A percentile compares a stretch with the other conserved stretches of the same genome.
These are phyloP conservation scores for Erebia aethiops DNA, from an alignment of 2,888 invertebrate species.

Conservation along the genomic window DNA sequence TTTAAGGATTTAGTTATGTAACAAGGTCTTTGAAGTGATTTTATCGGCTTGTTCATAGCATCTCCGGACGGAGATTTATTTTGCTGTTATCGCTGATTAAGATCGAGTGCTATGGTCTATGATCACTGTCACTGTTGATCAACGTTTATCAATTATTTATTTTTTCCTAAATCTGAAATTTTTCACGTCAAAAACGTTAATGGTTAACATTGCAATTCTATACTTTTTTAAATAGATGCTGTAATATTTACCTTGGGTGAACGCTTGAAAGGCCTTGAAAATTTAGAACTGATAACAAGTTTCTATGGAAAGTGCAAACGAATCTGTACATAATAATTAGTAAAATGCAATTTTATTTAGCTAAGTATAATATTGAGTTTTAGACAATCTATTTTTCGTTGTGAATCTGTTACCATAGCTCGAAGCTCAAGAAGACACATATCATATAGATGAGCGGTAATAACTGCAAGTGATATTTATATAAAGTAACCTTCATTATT, in stretches of 20 bases:
- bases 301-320: constrained; percentile 55
- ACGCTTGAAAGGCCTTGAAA: constrained; percentile 20
- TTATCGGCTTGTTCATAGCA: background rate
- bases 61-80: background rate
- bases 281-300: constrained; percentile 52
- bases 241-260: constrained; percentile 3
- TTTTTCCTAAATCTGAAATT: background rate
- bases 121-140: background rate
- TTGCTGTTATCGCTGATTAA: background rate
- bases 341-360: constrained; percentile 55
- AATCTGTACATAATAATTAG: constrained; percentile 71
- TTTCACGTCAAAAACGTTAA: background rate
- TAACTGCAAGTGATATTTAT: constrained; percentile 35
- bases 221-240: background rate
- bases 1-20: background rate
- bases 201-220: background rate
- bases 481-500: constrained; percentile 30
- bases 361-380: constrained; percentile 42
- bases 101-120: background rate
- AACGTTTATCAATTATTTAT: background rate
- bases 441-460: constrained; percentile 52
- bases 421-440: constrained; percentile 76
- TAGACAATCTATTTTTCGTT: constrained; percentile 51
- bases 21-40: background rate
- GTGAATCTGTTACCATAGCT: constrained; percentile 71